These are phyloP conservation scores for Alexandromys fortis DNA, from an alignment of 2,113 vertebrate genomes.

Conservation along the genomic window DNA sequence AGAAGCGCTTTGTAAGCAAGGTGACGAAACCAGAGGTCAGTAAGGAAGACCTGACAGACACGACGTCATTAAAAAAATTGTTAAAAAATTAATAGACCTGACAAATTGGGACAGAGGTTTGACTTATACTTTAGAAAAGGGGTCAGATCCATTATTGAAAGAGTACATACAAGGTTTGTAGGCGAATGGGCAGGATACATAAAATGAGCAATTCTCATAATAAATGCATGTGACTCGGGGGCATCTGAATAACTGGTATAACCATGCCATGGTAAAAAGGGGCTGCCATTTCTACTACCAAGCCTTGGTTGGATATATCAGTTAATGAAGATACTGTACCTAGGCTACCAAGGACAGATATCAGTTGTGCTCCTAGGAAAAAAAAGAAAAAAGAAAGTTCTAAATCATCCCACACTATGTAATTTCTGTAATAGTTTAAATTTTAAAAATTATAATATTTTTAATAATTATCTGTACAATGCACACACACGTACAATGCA, in stretches of 20 bases:
- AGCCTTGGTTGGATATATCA: background rate
- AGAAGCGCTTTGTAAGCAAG: conserved; percentile 40
- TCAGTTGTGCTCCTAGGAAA: background rate
- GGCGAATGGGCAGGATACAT: conserved; percentile 28
- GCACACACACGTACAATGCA: too few species aligned
- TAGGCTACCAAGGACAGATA: background rate
- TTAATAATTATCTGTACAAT: too few species aligned
- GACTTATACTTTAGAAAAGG: background rate
- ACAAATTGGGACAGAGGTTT: conserved; percentile 26
- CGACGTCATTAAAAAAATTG: background rate
- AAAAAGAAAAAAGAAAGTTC: background rate
- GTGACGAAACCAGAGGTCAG: background rate
- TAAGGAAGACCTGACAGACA: background rate
- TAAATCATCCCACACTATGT: background rate
- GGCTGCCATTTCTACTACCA: background rate
- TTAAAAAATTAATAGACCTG: background rate
- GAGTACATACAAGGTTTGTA: background rate
- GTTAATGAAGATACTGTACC: background rate
- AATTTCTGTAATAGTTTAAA: background rate
- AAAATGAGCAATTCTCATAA: conserved; percentile 43
- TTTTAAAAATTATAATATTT: background rate
- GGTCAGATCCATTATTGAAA: conserved; percentile 20
- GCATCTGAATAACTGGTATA: conserved; percentile 33
- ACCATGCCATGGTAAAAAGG: background rate
- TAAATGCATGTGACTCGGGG: background rate